phyloP scores from a whole-genome alignment of 92 coral and sea anemone genomes.

The Actinostola sp. region DNA sequence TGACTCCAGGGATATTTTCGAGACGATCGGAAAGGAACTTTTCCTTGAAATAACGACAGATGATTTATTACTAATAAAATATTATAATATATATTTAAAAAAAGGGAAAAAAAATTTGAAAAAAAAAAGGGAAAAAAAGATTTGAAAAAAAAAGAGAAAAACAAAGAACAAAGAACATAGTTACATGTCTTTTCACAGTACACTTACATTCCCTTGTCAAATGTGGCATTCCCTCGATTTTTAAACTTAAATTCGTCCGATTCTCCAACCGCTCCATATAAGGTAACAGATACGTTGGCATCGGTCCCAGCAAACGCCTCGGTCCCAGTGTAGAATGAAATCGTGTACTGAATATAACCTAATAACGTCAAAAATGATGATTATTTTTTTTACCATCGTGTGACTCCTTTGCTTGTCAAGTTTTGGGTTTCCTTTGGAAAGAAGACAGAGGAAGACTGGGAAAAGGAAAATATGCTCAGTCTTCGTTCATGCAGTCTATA shows the following conservation, averaged over 20 bases:
- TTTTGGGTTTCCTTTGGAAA: too few relatives aligned
- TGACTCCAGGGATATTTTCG: constrained; percentile 39
- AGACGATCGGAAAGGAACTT: constrained; percentile 14
- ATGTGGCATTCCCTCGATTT: constrained; percentile 47
- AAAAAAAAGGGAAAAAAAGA: too few relatives aligned
- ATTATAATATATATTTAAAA: too few relatives aligned
- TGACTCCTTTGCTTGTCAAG: too few relatives aligned
- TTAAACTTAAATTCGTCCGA: constrained; percentile 62
- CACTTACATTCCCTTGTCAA: constrained; percentile 47
- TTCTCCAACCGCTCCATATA: constrained; percentile 65
- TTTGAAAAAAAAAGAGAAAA: not conserved
- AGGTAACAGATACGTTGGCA: constrained; percentile 62
- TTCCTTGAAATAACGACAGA: constrained; percentile 15
- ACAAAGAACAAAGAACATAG: not conserved
- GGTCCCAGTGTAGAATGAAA: constrained; percentile 63
- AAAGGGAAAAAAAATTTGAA: too few relatives aligned
- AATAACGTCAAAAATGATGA: too few relatives aligned
- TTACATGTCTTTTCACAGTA: not conserved
- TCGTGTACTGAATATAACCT: constrained; percentile 15
- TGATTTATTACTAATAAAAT: too few relatives aligned
- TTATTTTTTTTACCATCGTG: too few relatives aligned
- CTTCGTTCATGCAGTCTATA: too few relatives aligned
- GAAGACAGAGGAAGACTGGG: too few relatives aligned
- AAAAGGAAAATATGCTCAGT: too few relatives aligned
- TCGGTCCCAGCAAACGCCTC: constrained; percentile 65